Evolutionary conservation across 2,888 invertebrate species (phyloP), one percentile per base, ranked within the genome.

Genomic region (Gari tellinella): DNA sequence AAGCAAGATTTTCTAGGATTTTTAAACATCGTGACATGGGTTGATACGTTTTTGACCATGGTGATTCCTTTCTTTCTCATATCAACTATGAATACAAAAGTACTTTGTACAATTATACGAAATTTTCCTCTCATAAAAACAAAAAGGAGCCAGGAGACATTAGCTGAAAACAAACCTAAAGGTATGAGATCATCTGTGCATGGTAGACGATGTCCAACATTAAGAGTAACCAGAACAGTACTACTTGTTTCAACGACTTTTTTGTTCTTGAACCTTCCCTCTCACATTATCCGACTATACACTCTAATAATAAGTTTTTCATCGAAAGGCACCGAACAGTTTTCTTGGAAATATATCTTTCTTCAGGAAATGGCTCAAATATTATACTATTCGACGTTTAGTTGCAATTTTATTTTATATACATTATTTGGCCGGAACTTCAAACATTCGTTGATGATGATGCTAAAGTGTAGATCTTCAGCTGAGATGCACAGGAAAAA

Each of bases 211-310:
- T 76, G 69, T 43, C 77, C 81, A 7, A 82, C 85, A 49, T 70
- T 84, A 65, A 57, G 79, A 51, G 83, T 87, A 4, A 87, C 85
- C 1, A 68, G 85, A 41, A 88, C 87, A 43, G 62, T 89, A 23
- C 60, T 89, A 3, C 63, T 85, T 0, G 83, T 89, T 1, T 89
- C 88, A 41, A 82, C 83, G 12, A 82, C 84, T 2, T 86, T 88
- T 58, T 72, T 89, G 5, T 72, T 88, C 43, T 73, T 89, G 7
- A 88, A 86, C 57, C 69, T 89, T n/a, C 89, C 89, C 1, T 87
- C 85, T 17, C 87, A 90, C 66, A 79, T 81, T 8, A 72, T 88
- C 23, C 72, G 87, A 21, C 63, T 87, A 8, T 78, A 82, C 51
- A 80, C 73, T 37, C 68, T 86, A 5, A 79, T 88, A 15, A 41